Base-by-base conservation (phyloP, 2,888 invertebrate genomes). In the Meandrusa payeni region DNA sequence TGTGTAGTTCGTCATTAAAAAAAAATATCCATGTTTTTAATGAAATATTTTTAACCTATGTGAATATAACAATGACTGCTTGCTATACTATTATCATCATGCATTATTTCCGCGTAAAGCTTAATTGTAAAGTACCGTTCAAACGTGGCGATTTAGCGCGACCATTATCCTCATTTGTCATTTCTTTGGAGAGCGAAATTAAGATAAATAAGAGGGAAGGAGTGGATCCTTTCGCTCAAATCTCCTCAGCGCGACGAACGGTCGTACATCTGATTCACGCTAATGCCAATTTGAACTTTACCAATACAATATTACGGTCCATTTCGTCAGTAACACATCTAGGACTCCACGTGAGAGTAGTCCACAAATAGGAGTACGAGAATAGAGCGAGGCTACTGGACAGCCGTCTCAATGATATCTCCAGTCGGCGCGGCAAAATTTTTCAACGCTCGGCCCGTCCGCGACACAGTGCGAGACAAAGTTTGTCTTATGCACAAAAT, bases 311-410 rank as follows among this genome's bases (percentile, higher is more conserved):
- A 44, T 57, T 77, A 83, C 57, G 71, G 76, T 72, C 68, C 63
- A 71, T 66, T 78, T 71, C 64, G 48, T 55, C 49, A 48, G 52
- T 58, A 59, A 56, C 63, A 57, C 56, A 59, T 61, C 47, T 58
- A 61, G 68, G 68, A 72, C 72, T 79, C 73, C 74, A 72, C 68
- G 64, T 66, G 64, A 73, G 75, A 76, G 76, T 79, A 69, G 71
- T 85, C 81, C 80, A 82, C 83, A 83, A 87, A 87, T 87, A 87
- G 85, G 74, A 72, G 76, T 76, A 76, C 79, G 68, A 85, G 83
- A 87, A 87, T 87, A 87, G 86, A 83, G 77, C 85, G 86, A 87
- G 86, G 86, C 85, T 82, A 83, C 81, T 85, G 82, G 61, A 63
- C 61, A 61, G 47, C 50, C 57, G 53, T 51, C 55, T 72, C 74